Evolutionary conservation across 2,797 vertebrate species (phyloP), one percentile per base, ranked within the genome.

Genomic region (Psittacula derbiana): DNA sequence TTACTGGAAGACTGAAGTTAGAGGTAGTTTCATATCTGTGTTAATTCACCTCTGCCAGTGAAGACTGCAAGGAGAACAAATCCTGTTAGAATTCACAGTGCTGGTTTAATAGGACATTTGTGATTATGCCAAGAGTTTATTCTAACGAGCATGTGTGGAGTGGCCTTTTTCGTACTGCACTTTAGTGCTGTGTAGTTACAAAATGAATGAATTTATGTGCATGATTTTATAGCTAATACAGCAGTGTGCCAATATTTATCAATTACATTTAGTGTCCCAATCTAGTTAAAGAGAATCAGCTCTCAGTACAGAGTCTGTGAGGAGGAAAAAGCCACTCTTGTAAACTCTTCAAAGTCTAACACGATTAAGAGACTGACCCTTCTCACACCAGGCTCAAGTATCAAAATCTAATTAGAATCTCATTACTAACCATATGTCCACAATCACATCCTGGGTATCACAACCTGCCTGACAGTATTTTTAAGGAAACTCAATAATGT

Each of bases 291-390:
- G 43, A 66, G 36, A 84, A 67, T 67, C 71, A 88, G 70, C 50
- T 75, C 82, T 58, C 46, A 69, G 50, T 28, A 50, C 36, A 64
- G 28, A 89, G 80, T 75, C 76, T 80, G 83, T 60, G 67, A 71
- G 33, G 25, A 94, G 50, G 74, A 71, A 93, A 88, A 96, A 81
- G 70, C 84, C 71, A n/a, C 78, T 90, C 40, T 33, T 43, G 60
- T 95, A 87, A 97, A 94, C 92, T 95, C 47, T 82, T 94, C 80
- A 57, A 86, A 84, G 81, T 62, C 86, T 95, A 96, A 97, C 62
- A 6, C 4, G 28, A 95, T 96, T 94, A 96, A 75, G 57, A 81
- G 80, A 30, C 86, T 95, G 93, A 90, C 92, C 83, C 88, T 94
- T 86, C 88, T 95, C 86, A 88, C 83, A 80, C 55, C 73, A 82